Conservation (phyloP, 2,113 vertebrate species). For the Brachypteracias leptosomus region DNA sequence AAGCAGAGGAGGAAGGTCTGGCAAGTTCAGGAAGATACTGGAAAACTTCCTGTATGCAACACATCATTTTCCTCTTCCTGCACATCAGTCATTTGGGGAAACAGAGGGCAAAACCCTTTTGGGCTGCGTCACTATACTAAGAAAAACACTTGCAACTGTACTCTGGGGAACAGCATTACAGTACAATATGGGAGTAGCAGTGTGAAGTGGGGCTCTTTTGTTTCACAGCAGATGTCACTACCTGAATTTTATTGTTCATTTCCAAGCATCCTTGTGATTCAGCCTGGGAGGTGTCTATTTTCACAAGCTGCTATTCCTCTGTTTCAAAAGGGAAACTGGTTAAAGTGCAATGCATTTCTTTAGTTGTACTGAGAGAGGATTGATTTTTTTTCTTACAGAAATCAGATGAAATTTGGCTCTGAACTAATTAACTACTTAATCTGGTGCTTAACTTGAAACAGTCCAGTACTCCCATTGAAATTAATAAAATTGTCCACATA, state of each 20-base stretch:
- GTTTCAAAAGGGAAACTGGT: background rate
- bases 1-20: background rate
- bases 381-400: background rate
- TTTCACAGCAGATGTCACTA: background rate
- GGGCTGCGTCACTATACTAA: background rate
- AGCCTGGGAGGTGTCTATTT: background rate
- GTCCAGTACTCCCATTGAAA: background rate
- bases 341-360: background rate
- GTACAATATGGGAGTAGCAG: background rate
- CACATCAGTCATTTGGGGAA: background rate
- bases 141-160: background rate
- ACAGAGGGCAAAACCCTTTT: background rate
- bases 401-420: background rate
- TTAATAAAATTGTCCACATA: background rate
- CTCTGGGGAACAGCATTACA: background rate
- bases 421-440: background rate
- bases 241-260: background rate
- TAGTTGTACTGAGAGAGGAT: background rate
- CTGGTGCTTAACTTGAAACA: background rate
- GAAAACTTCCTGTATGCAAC: background rate
- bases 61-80: background rate
- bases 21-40: background rate
- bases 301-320: background rate
- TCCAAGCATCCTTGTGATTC: conserved; percentile 10
- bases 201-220: background rate